Percentiles rank a stretch among this genome's conserved stretches.
Conservation (phyloP, 2,113 vertebrate genomes). For the Hipposideros armiger region DNA sequence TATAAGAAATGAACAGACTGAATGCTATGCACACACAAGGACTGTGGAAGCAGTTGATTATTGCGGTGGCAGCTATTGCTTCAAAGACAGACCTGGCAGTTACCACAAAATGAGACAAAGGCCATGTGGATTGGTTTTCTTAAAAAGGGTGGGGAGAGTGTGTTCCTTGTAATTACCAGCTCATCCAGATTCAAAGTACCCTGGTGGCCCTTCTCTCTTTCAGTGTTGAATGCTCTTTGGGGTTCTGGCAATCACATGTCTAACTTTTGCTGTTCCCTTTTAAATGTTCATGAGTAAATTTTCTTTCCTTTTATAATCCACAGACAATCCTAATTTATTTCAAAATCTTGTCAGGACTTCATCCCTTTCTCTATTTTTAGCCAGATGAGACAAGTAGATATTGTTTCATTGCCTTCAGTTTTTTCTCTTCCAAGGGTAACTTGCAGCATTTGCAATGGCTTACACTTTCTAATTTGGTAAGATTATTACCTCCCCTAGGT, state of each 20-base stretch:
- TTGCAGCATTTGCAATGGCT: not conserved
- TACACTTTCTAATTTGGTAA: conserved; percentile 26
- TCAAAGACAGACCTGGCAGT: conserved; percentile 41
- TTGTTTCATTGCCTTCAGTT: not conserved
- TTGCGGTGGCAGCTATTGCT: not conserved
- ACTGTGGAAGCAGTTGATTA: not conserved
- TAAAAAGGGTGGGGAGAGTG: conserved; percentile 6
- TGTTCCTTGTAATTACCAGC: not conserved
- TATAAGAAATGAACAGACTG: not conserved
- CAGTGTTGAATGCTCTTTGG: not conserved
- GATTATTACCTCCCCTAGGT: not conserved
- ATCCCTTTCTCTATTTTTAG: conserved; percentile 55
- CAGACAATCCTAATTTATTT: conserved; percentile 51
- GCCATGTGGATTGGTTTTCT: not conserved
- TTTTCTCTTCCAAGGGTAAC: not conserved
- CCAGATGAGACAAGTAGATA: conserved; percentile 18
- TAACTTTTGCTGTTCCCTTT: conserved; percentile 52
- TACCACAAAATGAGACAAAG: conserved; percentile 22
- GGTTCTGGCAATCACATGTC: not conserved
- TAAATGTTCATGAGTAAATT: conserved; percentile 25
- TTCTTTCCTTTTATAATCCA: conserved; percentile 40
- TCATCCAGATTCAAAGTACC: not conserved
- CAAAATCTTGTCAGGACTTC: conserved; percentile 53
- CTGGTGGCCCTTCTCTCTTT: not conserved
- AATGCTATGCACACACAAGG: not conserved